phyloP scores from a whole-genome alignment of 2,113 vertebrate species.

The Hassar affinis region DNA sequence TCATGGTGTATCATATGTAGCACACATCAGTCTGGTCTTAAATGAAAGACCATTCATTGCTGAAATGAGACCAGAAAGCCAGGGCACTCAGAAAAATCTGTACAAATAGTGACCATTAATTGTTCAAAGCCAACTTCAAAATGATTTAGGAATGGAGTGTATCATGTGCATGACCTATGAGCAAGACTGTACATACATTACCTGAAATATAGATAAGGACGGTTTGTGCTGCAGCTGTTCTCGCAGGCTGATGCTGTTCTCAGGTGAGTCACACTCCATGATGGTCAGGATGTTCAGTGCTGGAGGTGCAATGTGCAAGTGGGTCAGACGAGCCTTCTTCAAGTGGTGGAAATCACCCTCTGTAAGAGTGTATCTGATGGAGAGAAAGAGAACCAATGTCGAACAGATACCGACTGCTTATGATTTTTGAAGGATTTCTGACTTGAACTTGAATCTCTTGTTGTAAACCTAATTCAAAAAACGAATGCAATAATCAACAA shows the following conservation, averaged over 20 bases:
- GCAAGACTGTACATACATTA: conserved; percentile 47
- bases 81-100: not conserved
- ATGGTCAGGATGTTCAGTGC: conserved; percentile 92
- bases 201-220: conserved; percentile 89
- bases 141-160: not conserved
- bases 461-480: not conserved
- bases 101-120: not conserved
- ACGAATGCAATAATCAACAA: not conserved
- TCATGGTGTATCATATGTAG: not conserved
- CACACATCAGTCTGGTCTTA: not conserved
- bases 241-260: conserved; percentile 77
- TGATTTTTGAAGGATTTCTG: not conserved
- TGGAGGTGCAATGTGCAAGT: conserved; percentile 79
- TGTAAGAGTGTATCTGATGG: conserved; percentile 88
- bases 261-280: conserved; percentile 87
- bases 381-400: not conserved
- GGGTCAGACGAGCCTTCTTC: conserved; percentile 92
- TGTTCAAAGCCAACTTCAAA: too few relatives aligned
- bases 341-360: conserved; percentile 97
- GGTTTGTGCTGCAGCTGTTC: conserved; percentile 71
- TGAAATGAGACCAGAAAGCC: not conserved
- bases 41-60: not conserved
- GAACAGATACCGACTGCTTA: not conserved
- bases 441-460: not conserved
- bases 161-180: conserved; percentile 71